A percentile compares a stretch with the other conserved stretches of the same genome.
phyloP scores from a whole-genome alignment of 2,888 invertebrate genomes.

The Seira musarum region DNA sequence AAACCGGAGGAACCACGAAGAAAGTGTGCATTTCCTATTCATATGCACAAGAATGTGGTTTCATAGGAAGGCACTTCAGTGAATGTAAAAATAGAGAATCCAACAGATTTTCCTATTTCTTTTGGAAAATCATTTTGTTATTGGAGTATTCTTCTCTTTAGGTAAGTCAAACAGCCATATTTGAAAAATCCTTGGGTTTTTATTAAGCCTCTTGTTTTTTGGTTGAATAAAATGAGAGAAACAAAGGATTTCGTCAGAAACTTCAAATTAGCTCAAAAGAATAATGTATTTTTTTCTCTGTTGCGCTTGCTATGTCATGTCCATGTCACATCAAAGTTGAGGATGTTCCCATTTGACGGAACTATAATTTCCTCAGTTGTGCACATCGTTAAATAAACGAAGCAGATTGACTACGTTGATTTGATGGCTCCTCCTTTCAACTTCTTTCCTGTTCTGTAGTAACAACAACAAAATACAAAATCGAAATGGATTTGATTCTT shows the following conservation, averaged over 20 bases:
- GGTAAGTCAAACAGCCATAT: neutral
- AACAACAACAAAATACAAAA: neutral
- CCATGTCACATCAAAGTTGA: neutral
- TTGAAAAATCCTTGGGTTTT: too few relatives aligned
- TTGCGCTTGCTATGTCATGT: too few relatives aligned
- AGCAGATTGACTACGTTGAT: neutral
- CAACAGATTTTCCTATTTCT: too few relatives aligned
- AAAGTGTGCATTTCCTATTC: too few relatives aligned
- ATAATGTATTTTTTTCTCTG: too few relatives aligned
- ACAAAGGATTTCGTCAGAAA: too few relatives aligned
- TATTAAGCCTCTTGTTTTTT: neutral
- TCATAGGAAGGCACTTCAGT: too few relatives aligned
- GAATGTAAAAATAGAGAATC: too few relatives aligned
- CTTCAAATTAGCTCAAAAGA: too few relatives aligned
- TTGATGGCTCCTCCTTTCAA: neutral
- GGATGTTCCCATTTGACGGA: neutral
- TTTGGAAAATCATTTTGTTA: neutral
- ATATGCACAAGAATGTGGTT: too few relatives aligned
- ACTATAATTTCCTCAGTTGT: neutral
- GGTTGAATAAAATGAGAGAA: neutral
- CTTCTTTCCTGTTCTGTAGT: neutral
- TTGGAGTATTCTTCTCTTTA: neutral
- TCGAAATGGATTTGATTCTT: neutral
- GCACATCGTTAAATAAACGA: neutral
- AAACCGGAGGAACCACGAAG: slow-evolving; percentile 49